phyloP scores from a whole-genome alignment of 2,888 invertebrate species.

The Julus scandinavius region DNA sequence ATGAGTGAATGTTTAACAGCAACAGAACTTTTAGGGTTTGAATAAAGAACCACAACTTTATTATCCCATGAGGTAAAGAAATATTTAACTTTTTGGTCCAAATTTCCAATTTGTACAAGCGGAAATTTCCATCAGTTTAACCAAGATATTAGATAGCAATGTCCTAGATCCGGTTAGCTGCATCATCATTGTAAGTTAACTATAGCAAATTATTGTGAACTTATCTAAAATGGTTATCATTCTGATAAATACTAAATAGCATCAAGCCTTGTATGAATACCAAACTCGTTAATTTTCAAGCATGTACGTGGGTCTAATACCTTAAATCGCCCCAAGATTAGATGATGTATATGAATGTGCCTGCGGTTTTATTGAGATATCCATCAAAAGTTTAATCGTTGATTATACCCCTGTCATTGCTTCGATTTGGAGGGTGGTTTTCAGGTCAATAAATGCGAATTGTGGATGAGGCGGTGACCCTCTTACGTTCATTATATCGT shows the following conservation, averaged over 20 bases:
- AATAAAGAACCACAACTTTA: too few relatives aligned
- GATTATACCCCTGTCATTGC: not conserved
- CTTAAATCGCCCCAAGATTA: not conserved
- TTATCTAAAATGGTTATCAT: conserved; percentile 18
- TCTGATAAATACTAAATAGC: not conserved
- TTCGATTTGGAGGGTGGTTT: not conserved
- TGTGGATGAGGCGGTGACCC: not conserved
- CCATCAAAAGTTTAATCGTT: conserved; percentile 5
- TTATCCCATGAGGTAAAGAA: too few relatives aligned
- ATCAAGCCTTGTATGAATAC: not conserved
- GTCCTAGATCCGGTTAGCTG: not conserved
- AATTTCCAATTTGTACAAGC: too few relatives aligned
- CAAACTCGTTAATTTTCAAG: not conserved
- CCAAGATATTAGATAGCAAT: not conserved
- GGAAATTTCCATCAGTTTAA: too few relatives aligned
- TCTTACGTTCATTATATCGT: not conserved
- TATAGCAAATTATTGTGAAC: not conserved
- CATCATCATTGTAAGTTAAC: not conserved
- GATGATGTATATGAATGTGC: not conserved
- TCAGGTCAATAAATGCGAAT: not conserved
- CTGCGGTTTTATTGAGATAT: conserved; percentile 3
- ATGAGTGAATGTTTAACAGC: too few relatives aligned
- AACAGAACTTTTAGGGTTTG: too few relatives aligned
- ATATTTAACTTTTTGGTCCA: too few relatives aligned
- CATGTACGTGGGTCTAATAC: not conserved